Evolutionary conservation across 2,797 vertebrate species (phyloP), one percentile per base, ranked within the genome.

Genomic region (Tokudaia muenninki): DNA sequence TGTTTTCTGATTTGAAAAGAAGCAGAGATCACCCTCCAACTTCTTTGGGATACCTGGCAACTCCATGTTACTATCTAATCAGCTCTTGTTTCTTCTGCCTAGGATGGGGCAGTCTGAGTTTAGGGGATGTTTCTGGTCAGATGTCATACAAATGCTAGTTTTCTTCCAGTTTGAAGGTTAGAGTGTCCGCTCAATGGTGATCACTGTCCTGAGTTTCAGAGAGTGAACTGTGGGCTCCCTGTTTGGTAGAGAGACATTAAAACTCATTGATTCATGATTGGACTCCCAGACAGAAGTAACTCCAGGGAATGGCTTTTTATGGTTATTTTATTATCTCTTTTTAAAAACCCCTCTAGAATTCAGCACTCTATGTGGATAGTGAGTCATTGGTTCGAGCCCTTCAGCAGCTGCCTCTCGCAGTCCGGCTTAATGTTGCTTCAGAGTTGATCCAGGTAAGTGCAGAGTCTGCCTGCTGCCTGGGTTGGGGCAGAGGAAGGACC

Each of bases 401-500:
- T 92, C 99, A 99, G 91, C 98, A 99, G 75, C 96, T 99, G 87
- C 99, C 99, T 83, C 98, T 99, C 0, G 98, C 99, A 67, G 98
- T 99, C 90, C 99, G 99, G 84, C 98, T 99, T 92, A 99, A 99
- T 93, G 98, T 99, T 97, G 99, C 99, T 98, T 98, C 99, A 0
- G 99, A 99, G 70, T 98, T 99, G 94, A 95, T 99, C 65, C 99
- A 99, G 99, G 99, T 99, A 98, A 97, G 97, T 92, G 17, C 67
- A 80, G 13, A 22, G 1, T 82, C 90, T 47, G 50, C 19, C 50
- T 55, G 17, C 37, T 26, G n/a, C 12, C 63, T 57, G 75, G 63
- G 19, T 37, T 29, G 21, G 84, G 59, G 65, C 57, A n/a, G 41
- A 34, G 29, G 37, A 67, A 31, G 79, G 29, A 31, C 52, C 44